Base-by-base conservation (phyloP, 2,797 vertebrate genomes). In the Poecilia picta region DNA sequence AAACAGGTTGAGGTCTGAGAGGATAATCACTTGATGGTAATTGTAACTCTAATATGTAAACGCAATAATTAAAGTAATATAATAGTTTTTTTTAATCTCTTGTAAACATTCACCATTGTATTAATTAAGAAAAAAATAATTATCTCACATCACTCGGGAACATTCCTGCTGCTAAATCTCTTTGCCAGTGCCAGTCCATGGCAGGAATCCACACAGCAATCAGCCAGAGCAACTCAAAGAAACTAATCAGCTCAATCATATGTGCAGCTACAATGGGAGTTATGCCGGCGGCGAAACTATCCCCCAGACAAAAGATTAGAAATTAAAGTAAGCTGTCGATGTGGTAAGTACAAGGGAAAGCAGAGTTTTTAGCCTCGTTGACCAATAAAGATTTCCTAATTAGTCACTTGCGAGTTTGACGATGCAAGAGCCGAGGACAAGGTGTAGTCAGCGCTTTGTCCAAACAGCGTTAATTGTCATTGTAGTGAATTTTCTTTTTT, bases 291-390 rank as follows among this genome's bases (percentile, higher is more conserved):
- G 8, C 45, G 71, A 74, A 57, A 81, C 83, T 77, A 72, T 81
- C n/a, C 62, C 55, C 11, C 53, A 10, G 77, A 75, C 51, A 81
- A 82, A 62, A 72, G 51, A 84, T 46, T 23, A 70, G 47, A 59
- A 77, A 74, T 80, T 41, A 85, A 85, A 74, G 33, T n/a, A 73
- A 59, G 23, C 55, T 78, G 72, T 70, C 53, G 80, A 51, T 80
- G 57, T 68, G 55, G 64, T 57, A 25, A 83, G 75, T 66, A 78
- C 71, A 51, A 49, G 68, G 45, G 74, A 77, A 62, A 73, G 18
- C 51, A 53, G 51, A 11, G 51, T 8, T 33, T 75, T 75, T 62
- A 75, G n/a, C n/a, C 25, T 66, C 51, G 36, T 64, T 77, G 72
- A 79, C 70, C 10, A 4, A 39, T 8, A 72, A 43, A 39, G 15